Percentiles rank a stretch among this genome's conserved stretches.
Conservation (phyloP, 2,888 invertebrate species). For the Caenorhabditis becei region DNA sequence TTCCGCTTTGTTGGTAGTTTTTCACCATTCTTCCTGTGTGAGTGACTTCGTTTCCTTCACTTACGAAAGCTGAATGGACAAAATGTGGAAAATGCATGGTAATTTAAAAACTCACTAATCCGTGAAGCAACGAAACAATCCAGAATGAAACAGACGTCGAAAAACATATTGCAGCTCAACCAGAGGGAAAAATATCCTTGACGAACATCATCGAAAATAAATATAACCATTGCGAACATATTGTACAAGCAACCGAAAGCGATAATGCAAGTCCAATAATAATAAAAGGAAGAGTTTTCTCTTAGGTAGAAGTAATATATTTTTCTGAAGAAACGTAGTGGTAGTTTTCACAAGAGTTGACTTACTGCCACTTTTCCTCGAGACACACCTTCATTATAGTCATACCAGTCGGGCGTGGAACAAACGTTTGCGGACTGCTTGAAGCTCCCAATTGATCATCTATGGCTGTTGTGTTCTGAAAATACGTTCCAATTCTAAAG, state of each 20-base stretch:
- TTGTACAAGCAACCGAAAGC: constrained; percentile 77
- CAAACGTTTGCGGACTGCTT: constrained; percentile 1
- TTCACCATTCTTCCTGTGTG: constrained; percentile 37
- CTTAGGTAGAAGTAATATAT: constrained; percentile 43
- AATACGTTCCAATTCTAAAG: not conserved
- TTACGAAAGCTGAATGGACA: constrained; percentile 68
- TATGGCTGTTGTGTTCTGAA: constrained; percentile 1
- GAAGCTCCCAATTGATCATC: constrained; percentile 10
- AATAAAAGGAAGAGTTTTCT: constrained; percentile 66
- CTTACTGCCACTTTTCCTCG: constrained; percentile 14
- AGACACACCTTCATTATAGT: constrained; percentile 9
- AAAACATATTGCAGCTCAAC: constrained; percentile 69
- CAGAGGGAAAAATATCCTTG: constrained; percentile 63
- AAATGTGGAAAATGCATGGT: not conserved
- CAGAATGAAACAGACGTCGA: constrained; percentile 69
- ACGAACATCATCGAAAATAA: constrained; percentile 78
- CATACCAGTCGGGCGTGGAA: constrained; percentile 1
- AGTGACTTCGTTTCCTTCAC: constrained; percentile 62
- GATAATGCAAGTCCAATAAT: constrained; percentile 77
- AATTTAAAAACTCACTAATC: constrained; percentile 64
- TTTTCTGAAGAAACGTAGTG: constrained; percentile 29
- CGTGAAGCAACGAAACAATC: constrained; percentile 74
- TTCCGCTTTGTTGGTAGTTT: constrained; percentile 55
- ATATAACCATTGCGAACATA: constrained; percentile 76
- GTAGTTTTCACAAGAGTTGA: not conserved